Conservation (phyloP, 2,888 invertebrate species). For the Augiades crinisus region DNA sequence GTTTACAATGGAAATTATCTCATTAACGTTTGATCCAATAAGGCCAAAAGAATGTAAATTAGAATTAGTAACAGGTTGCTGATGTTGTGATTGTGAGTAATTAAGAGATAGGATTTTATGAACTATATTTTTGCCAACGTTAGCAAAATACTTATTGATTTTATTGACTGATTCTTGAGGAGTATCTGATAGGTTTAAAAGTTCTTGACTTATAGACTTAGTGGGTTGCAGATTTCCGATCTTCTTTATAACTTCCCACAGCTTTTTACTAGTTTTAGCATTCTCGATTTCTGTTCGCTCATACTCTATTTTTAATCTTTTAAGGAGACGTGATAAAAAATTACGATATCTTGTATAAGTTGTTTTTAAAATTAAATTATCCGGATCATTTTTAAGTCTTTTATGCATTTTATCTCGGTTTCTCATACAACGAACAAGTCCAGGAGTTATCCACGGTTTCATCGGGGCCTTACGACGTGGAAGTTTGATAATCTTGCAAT, state of each 20-base stretch:
- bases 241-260: conserved; percentile 4
- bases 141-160: not conserved
- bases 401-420: conserved; percentile 20
- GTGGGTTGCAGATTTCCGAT: not conserved
- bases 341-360: conserved; percentile 5
- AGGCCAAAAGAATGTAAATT: not conserved
- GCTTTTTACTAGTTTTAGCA: not conserved
- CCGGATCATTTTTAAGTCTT: not conserved
- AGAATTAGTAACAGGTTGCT: not conserved
- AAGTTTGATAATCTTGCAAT: not conserved
- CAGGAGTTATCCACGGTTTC: conserved; percentile 26
- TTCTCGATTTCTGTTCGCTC: not conserved
- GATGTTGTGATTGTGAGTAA: not conserved
- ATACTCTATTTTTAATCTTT: not conserved
- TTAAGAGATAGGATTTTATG: not conserved
- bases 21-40: not conserved
- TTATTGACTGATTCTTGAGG: conserved; percentile 1
- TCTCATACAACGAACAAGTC: conserved; percentile 21
- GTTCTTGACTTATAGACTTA: not conserved
- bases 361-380: not conserved
- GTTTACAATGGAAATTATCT: not conserved
- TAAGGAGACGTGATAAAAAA: not conserved
- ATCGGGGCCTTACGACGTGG: not conserved
- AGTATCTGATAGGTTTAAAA: not conserved
- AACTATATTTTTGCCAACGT: conserved; percentile 1